These are phyloP conservation scores for Leptocoma aspasia DNA, from an alignment of 2,113 vertebrate genomes.

Conservation along the genomic window DNA sequence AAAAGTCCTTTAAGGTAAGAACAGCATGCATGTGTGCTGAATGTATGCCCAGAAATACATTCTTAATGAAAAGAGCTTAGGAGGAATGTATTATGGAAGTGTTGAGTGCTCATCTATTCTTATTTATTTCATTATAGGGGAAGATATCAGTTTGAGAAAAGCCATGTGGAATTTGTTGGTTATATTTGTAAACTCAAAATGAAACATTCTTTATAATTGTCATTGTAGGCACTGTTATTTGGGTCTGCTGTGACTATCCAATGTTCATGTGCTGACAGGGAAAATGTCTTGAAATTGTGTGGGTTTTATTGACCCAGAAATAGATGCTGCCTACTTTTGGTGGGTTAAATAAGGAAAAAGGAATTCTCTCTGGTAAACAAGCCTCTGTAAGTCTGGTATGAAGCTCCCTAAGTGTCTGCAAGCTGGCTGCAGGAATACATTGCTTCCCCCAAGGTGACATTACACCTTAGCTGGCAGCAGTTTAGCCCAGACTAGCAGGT, in stretches of 20 bases:
- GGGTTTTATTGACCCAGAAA: neutral
- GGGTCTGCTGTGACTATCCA: neutral
- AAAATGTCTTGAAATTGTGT: conserved; percentile 19
- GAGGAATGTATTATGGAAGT: neutral
- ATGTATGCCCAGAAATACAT: neutral
- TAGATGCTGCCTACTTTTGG: neutral
- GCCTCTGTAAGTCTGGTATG: neutral
- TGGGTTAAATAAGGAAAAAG: neutral
- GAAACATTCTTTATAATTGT: neutral
- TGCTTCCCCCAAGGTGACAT: neutral
- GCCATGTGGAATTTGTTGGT: neutral
- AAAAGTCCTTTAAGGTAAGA: neutral
- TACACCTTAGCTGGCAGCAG: neutral
- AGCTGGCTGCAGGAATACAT: neutral
- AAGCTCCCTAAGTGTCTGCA: neutral
- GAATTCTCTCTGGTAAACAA: neutral
- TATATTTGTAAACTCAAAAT: neutral
- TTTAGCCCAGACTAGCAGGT: neutral
- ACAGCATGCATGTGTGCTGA: neutral
- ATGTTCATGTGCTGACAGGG: conserved; percentile 3
- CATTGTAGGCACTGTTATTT: neutral
- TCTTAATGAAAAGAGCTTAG: neutral
- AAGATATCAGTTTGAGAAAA: neutral
- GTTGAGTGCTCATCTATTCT: neutral
- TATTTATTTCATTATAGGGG: neutral